Evolutionary conservation across 2,113 vertebrate species (phyloP), one percentile per base, ranked within the genome.

Genomic region (Strix aluco): DNA sequence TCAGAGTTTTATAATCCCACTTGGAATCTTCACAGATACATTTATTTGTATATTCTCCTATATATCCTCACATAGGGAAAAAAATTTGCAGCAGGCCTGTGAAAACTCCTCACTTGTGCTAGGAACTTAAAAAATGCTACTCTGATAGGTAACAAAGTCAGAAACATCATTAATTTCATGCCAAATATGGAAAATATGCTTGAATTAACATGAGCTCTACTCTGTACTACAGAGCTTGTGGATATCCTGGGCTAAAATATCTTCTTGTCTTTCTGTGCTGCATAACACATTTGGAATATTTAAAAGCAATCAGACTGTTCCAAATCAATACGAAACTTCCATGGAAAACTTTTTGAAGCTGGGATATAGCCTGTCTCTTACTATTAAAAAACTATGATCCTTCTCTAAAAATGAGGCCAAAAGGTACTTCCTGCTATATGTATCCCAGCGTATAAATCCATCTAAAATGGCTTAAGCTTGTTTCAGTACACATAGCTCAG

Each of bases 181-280:
- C 11, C 12, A 8, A 59, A 59, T 47, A 59, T 32, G 27, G 9
- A 80, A 90, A 86, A 72, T 11, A n/a, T 16, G 3, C 4, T 82
- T 79, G 26, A 67, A 42, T 40, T 77, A 75, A 55, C 4, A 20
- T 10, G 12, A 73, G 13, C 9, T 73, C 20, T 65, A 13, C 22
- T 72, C 25, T 1, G 0, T 38, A 13, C 2, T 57, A n/a, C 29
- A 57, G 32, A 81, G 13, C 7, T 55, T 38, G n/a, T 58, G 8
- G 25, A 18, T 57, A 26, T 42, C 87, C 38, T 69, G 40, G 38
- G 16, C 22, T n/a, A 73, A 85, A 85, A 71, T 46, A 3, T 65
- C 8, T 18, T 63, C 54, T 86, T 34, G 29, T 54, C 47, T 12
- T 82, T 82, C 36, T 58, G 36, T 6, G 1, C n/a, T 6, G 1